Evolutionary conservation across 2,797 vertebrate genomes (phyloP).

Genomic region (Argentina silus): DNA sequence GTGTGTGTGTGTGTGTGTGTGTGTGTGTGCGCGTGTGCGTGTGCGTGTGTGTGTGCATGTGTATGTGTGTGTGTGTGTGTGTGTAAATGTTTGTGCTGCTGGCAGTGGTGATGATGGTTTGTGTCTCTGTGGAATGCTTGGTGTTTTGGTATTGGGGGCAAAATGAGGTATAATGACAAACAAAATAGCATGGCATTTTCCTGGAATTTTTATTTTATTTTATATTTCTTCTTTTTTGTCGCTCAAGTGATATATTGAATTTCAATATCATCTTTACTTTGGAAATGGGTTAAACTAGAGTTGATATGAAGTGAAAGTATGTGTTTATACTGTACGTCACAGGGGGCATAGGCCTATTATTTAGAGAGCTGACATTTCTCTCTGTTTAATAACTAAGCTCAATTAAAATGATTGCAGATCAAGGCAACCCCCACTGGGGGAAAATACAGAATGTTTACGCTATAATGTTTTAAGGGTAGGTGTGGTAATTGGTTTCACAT

Average conservation of each 20-base stretch:
- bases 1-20: too few species aligned
- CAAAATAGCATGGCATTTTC: neutral
- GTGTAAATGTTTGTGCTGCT: neutral
- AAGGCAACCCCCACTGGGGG: too few species aligned
- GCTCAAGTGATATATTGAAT: neutral
- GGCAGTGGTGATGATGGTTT: conserved; percentile 33
- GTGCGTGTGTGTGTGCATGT: conserved; percentile 55
- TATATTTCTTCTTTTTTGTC: neutral
- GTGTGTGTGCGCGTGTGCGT: conserved; percentile 56
- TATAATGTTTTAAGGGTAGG: too few species aligned
- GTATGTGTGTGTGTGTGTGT: conserved; percentile 4
- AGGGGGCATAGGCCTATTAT: too few species aligned
- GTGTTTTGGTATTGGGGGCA: conserved; percentile 5
- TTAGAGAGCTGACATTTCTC: too few species aligned
- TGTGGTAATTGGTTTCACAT: too few species aligned
- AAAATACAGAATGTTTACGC: too few species aligned
- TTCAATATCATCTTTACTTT: too few species aligned
- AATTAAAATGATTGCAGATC: too few species aligned
- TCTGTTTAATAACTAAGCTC: too few species aligned
- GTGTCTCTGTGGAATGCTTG: conserved; percentile 51
- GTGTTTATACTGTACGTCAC: too few species aligned
- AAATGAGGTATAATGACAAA: conserved; percentile 7
- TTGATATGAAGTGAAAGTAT: neutral
- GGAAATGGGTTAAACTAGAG: neutral
- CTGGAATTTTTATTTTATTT: neutral